phyloP scores from a whole-genome alignment of 2,888 invertebrate genomes.

The Eristalis intricaria region DNA sequence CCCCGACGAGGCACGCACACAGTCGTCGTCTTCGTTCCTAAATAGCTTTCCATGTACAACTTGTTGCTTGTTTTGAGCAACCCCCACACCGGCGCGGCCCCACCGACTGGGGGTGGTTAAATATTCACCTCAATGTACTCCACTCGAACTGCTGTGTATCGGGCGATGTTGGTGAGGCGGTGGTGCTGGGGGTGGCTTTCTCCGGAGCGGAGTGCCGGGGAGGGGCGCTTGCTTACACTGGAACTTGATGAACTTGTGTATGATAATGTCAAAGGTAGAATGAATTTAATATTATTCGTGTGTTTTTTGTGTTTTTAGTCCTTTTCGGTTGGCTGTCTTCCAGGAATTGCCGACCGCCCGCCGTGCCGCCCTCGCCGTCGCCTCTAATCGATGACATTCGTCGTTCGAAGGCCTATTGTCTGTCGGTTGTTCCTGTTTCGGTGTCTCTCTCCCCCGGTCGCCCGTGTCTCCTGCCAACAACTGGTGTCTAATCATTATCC shows the following conservation, averaged over 20 bases:
- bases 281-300: constrained; percentile 49
- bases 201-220: background rate
- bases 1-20: background rate
- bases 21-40: background rate
- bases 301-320: background rate
- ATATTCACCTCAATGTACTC: background rate
- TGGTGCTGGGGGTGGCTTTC: background rate
- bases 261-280: constrained; percentile 62
- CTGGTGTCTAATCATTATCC: constrained; percentile 28
- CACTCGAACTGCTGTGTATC: background rate
- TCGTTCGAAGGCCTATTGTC: constrained; percentile 9
- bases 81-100: background rate
- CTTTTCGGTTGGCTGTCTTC: constrained; percentile 10
- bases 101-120: background rate
- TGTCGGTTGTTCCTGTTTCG: constrained; percentile 11
- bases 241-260: constrained; percentile 61
- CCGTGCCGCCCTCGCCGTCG: background rate
- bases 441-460: background rate
- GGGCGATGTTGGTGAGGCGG: background rate
- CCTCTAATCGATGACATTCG: constrained; percentile 4
- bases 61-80: constrained; percentile 45
- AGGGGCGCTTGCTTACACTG: background rate
- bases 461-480: constrained; percentile 13
- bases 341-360: background rate
- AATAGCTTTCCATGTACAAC: constrained; percentile 20